A percentile compares a stretch with the other conserved stretches of the same genome.
phyloP scores from a whole-genome alignment of 1,140 invertebrate species.

The Teleopsis dalmanni region DNA sequence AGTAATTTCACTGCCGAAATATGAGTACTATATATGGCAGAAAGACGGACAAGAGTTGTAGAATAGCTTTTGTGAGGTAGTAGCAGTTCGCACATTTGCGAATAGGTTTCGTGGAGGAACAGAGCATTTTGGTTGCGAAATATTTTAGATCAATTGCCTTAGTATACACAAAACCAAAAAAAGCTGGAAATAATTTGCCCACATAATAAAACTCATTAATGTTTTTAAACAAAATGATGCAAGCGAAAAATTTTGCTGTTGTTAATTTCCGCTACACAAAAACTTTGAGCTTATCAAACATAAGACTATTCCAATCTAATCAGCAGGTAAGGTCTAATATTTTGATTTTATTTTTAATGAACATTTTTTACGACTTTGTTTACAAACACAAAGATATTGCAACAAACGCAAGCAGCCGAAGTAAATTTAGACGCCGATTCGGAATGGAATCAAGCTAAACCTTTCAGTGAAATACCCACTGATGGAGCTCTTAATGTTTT shows the following conservation, averaged over 20 bases:
- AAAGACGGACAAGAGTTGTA: too few species aligned
- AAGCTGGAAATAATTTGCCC: background rate
- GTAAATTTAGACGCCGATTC: background rate
- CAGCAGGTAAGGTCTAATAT: too few species aligned
- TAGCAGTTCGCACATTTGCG: background rate
- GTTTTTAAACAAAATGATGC: too few species aligned
- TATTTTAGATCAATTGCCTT: background rate
- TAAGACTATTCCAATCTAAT: too few species aligned
- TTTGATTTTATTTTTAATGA: too few species aligned
- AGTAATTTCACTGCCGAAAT: too few species aligned
- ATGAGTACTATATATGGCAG: too few species aligned
- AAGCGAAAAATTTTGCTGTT: too few species aligned
- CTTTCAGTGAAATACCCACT: slow-evolving; percentile 28
- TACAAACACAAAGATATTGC: background rate
- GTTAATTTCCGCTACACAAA: too few species aligned
- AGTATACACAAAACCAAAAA: background rate
- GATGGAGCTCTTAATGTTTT: slow-evolving; percentile 25
- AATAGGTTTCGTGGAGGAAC: background rate
- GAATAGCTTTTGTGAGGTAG: background rate
- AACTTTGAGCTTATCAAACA: too few species aligned
- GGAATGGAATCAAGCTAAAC: slow-evolving; percentile 17
- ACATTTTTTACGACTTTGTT: too few species aligned
- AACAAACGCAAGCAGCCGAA: background rate
- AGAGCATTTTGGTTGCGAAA: background rate
- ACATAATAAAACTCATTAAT: too few species aligned